Percentiles rank a stretch among this genome's conserved stretches.
Evolutionary conservation across 2,797 vertebrate genomes (phyloP).

Genomic region (Triplophysa bombifrons): DNA sequence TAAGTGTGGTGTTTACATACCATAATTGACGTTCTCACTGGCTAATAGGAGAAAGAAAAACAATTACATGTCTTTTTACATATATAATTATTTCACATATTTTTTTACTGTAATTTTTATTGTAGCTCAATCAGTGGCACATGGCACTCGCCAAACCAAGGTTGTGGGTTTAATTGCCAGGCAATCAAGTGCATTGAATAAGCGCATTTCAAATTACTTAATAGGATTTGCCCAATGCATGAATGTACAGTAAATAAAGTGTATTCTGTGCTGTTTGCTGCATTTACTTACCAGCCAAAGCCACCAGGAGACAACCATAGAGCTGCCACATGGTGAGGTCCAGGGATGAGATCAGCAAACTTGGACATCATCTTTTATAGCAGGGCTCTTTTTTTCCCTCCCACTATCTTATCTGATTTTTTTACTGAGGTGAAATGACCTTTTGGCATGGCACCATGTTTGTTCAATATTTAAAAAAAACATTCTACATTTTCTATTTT

Average conservation of each 20-base stretch:
- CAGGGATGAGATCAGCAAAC: slow-evolving; percentile 45
- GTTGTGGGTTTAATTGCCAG: background rate
- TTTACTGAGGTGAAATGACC: slow-evolving; percentile 26
- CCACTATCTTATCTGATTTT: slow-evolving; percentile 45
- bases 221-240: background rate
- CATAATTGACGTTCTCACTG: slow-evolving; percentile 68
- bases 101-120: background rate
- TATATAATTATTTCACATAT: background rate
- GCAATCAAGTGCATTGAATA: background rate
- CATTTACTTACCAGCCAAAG: slow-evolving; percentile 71
- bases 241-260: background rate
- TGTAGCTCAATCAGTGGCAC: background rate
- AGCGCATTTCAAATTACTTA: background rate
- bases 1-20: slow-evolving; percentile 65
- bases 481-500: background rate
- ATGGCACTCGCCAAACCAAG: background rate
- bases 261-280: background rate
- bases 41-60: slow-evolving; percentile 60
- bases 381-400: slow-evolving; percentile 21
- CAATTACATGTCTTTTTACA: background rate
- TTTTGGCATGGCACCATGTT: background rate
- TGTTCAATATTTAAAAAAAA: background rate
- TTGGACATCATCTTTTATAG: slow-evolving; percentile 63
- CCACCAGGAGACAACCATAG: slow-evolving; percentile 71
- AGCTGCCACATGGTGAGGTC: slow-evolving; percentile 67